These are phyloP conservation scores for Nemotelus pantherinus DNA, from an alignment of 2,888 invertebrate genomes.

Conservation along the genomic window DNA sequence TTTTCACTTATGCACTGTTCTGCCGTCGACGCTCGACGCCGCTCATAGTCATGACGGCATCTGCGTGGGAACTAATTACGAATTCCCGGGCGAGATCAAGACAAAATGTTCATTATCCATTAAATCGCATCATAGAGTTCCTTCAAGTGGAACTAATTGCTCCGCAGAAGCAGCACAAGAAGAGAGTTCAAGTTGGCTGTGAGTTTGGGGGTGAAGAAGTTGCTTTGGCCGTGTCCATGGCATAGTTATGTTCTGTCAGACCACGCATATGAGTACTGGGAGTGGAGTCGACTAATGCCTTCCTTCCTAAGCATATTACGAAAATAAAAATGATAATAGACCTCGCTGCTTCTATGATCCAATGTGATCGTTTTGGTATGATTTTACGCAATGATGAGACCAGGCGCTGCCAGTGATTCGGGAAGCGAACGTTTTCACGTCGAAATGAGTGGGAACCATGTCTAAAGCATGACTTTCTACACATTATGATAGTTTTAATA, in stretches of 20 bases:
- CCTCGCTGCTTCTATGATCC: constrained; percentile 7
- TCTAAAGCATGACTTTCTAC: too few species aligned
- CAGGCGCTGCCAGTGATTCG: neutral
- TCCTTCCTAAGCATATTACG: constrained; percentile 27
- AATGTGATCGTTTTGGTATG: constrained; percentile 9
- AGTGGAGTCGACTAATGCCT: constrained; percentile 23
- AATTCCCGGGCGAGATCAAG: constrained; percentile 34
- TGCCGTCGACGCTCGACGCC: neutral
- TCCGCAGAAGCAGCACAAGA: constrained; percentile 7
- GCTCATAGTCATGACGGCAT: neutral
- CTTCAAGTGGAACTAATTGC: constrained; percentile 45
- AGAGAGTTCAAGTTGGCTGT: neutral
- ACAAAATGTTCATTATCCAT: constrained; percentile 43
- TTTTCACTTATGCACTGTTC: constrained; percentile 26
- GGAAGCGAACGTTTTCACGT: neutral
- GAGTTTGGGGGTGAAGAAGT: constrained; percentile 1
- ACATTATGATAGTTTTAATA: too few species aligned
- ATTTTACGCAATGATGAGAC: constrained; percentile 1
- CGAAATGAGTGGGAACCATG: neutral
- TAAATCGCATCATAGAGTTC: constrained; percentile 39
- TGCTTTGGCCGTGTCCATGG: neutral
- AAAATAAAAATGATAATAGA: constrained; percentile 33
- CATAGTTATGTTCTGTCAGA: neutral
- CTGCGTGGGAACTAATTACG: constrained; percentile 41
- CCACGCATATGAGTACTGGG: neutral